Percentiles rank a stretch among this genome's conserved stretches.
Evolutionary conservation across 1,140 invertebrate genomes (phyloP).

Genomic region (Bemisia tabaci): DNA sequence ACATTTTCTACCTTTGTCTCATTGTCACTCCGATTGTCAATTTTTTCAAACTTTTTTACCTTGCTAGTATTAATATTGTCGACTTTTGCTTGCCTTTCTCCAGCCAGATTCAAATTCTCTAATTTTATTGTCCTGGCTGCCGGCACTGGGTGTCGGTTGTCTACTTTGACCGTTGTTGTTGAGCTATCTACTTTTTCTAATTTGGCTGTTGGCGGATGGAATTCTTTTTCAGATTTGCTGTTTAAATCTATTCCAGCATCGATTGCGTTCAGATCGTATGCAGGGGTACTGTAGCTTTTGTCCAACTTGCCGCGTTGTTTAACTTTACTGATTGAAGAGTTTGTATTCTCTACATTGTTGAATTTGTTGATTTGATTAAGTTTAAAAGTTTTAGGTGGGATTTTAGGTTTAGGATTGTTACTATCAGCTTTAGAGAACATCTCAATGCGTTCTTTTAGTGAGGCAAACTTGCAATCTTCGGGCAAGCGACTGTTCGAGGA

Average conservation of each 20-base stretch:
- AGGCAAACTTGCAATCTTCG: conserved; percentile 7
- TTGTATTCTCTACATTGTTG: not conserved
- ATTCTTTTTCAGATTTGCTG: too few species aligned
- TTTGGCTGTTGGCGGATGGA: too few species aligned
- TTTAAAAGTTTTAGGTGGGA: conserved; percentile 24
- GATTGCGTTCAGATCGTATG: conserved; percentile 42
- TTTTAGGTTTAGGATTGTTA: conserved; percentile 25
- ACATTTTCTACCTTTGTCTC: too few species aligned
- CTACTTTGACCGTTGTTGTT: too few species aligned
- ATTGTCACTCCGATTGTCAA: too few species aligned
- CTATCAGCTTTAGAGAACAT: conserved; percentile 13
- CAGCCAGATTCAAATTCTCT: conserved; percentile 10
- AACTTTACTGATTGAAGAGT: not conserved
- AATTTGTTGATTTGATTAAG: not conserved
- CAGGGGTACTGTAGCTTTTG: conserved; percentile 60
- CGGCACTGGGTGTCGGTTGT: conserved; percentile 8
- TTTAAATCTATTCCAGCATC: too few species aligned
- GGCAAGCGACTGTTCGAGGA: not conserved
- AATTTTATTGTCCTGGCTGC: conserved; percentile 4
- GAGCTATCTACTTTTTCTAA: too few species aligned
- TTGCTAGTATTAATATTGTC: not conserved
- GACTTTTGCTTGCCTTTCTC: conserved; percentile 1
- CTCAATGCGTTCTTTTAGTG: conserved; percentile 16
- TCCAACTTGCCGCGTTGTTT: conserved; percentile 40
- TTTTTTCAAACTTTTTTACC: conserved; percentile 7